Base-by-base conservation (phyloP, 2,113 vertebrate species). In the Prolemur simus region DNA sequence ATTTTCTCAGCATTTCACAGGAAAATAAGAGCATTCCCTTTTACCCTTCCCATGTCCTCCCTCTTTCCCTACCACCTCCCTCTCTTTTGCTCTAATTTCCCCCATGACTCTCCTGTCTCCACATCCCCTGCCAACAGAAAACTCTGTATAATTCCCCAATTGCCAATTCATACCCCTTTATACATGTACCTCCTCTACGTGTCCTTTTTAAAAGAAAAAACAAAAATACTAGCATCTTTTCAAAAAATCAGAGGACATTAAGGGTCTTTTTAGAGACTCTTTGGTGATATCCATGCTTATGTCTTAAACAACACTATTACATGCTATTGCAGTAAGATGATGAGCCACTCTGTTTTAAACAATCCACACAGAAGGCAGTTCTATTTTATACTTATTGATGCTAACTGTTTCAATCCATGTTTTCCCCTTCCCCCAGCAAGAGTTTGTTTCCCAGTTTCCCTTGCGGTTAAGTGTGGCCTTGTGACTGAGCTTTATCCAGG, bases 21-120 rank as follows among this genome's bases (percentile, higher is more conserved):
- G 47, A 91, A 76, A 85, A 52, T 27, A 66, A 88, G 2, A 91
- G 25, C 1, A 52, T 60, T 68, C 29, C 63, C 14, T 25, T 14
- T 73, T 6, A 34, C 25, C 3, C 10, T 60, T n/a, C 14, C 11
- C 2, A 3, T 4, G 4, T 18, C 4, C 39, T 82, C 84, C 3
- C 2, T 17, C 1, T 34, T 18, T 27, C 25, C 32, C 4, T 63
- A 5, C 5, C 7, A 3, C 32, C 7, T 47, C 34, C 15, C 11
- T 37, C 8, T 74, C 20, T 1, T 95, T 87, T 37, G 5, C 9
- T 60, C 5, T 77, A 32, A 11, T 14, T 83, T 52, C 37, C 4
- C 1, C 2, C 9, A 3, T 7, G 47, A 49, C 21, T 84, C 45
- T 80, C 42, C 39, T 93, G 27, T 42, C 80, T 84, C 32, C 34